These are phyloP conservation scores for Otolemur garnettii DNA, from an alignment of 2,113 vertebrate genomes.

Conservation along the genomic window DNA sequence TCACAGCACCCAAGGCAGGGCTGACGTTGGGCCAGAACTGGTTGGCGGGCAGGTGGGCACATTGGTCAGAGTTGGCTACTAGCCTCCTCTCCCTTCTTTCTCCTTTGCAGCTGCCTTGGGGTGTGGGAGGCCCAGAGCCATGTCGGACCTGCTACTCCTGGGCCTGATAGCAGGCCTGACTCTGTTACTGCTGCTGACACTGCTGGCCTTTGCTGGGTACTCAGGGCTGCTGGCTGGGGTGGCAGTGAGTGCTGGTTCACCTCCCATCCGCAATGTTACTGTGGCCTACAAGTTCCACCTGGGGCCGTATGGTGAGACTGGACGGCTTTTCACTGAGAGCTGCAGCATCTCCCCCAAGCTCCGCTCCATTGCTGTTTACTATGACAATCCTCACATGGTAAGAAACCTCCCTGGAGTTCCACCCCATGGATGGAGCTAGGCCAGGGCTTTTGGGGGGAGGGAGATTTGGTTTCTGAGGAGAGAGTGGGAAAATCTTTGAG, in stretches of 20 bases:
- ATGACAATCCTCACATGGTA: slow-evolving; percentile 94
- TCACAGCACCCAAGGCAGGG: slow-evolving; percentile 61
- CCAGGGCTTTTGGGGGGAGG: not conserved
- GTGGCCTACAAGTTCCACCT: slow-evolving; percentile 94
- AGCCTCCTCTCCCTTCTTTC: slow-evolving; percentile 73
- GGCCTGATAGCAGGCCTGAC: slow-evolving; percentile 87
- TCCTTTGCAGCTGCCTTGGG: slow-evolving; percentile 73
- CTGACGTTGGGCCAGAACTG: slow-evolving; percentile 55
- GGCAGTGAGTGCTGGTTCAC: slow-evolving; percentile 91
- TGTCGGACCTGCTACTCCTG: slow-evolving; percentile 90
- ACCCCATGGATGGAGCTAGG: not conserved
- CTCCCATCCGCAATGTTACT: slow-evolving; percentile 91
- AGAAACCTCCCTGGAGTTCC: slow-evolving; percentile 71
- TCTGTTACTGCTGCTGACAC: slow-evolving; percentile 88
- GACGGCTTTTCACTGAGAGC: slow-evolving; percentile 92
- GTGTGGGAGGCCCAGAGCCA: slow-evolving; percentile 80
- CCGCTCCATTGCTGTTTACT: slow-evolving; percentile 92
- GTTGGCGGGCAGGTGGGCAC: slow-evolving; percentile 57
- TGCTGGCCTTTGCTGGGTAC: slow-evolving; percentile 90
- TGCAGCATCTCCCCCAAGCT: slow-evolving; percentile 92
- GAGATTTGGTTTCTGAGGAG: not conserved
- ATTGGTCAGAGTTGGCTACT: slow-evolving; percentile 55
- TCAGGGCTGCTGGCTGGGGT: slow-evolving; percentile 92
- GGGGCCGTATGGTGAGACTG: slow-evolving; percentile 90
- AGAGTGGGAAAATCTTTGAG: not conserved